Conservation (phyloP, 2,113 vertebrate genomes). For the Chlamydotis undulata region DNA sequence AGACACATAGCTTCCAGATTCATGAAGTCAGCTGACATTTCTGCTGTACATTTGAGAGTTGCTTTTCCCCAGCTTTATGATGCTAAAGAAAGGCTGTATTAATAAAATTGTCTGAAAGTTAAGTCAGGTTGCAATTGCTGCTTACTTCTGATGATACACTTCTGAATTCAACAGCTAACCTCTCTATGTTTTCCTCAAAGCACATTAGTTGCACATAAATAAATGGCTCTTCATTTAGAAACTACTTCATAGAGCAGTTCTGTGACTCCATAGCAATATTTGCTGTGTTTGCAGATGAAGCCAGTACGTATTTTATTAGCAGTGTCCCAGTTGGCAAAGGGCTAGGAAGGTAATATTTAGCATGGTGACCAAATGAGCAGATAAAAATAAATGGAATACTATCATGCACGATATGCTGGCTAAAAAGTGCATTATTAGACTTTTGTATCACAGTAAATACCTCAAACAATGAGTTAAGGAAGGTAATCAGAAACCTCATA, state of each 20-base stretch:
- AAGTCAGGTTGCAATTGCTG: neutral
- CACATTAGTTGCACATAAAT: neutral
- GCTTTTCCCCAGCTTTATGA: neutral
- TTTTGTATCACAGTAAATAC: neutral
- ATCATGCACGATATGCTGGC: neutral
- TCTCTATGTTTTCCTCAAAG: neutral
- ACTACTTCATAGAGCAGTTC: neutral
- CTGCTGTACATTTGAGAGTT: neutral
- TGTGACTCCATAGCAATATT: neutral
- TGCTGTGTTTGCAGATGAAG: neutral
- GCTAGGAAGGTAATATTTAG: neutral
- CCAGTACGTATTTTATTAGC: neutral
- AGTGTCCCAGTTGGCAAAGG: neutral
- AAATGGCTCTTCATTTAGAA: neutral
- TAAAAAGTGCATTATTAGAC: slow-evolving; percentile 17
- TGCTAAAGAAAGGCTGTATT: neutral
- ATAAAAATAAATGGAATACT: slow-evolving; percentile 12
- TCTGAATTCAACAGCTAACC: neutral
- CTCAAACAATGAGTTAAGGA: slow-evolving; percentile 41
- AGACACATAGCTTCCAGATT: neutral
- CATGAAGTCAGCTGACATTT: neutral
- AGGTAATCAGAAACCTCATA: neutral
- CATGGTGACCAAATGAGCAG: slow-evolving; percentile 11
- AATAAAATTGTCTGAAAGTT: neutral
- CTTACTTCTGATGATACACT: neutral